Conservation (phyloP, 2,888 invertebrate genomes). For the Timandra comae region DNA sequence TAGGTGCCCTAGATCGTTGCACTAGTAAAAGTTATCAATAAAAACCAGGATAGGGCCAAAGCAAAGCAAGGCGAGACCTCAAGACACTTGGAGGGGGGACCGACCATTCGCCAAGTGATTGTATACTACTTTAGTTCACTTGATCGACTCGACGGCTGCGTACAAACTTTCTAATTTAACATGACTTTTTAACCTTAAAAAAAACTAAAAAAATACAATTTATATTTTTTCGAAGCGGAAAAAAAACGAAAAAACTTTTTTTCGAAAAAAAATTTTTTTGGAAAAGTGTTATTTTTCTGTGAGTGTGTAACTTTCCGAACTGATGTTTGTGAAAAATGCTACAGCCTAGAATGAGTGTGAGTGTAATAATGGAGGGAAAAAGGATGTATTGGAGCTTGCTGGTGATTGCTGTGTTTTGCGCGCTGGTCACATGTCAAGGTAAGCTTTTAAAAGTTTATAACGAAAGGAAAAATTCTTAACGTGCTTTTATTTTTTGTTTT, state of each 20-base stretch:
- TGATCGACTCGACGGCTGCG: too few species aligned
- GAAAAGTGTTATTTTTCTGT: conserved; percentile 21
- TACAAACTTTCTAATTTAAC: conserved; percentile 5
- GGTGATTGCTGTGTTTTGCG: conserved; percentile 36
- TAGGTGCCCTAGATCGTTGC: too few species aligned
- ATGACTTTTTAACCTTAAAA: conserved; percentile 17
- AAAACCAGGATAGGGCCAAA: too few species aligned
- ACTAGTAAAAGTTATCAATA: too few species aligned
- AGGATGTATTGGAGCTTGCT: conserved; percentile 38
- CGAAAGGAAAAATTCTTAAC: not conserved
- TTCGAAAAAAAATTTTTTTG: conserved; percentile 9
- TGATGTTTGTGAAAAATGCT: conserved; percentile 54
- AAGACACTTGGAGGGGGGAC: too few species aligned
- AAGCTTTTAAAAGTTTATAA: conserved; percentile 24
- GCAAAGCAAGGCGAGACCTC: too few species aligned
- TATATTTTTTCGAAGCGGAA: conserved; percentile 12
- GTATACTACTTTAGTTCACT: too few species aligned
- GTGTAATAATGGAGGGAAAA: conserved; percentile 48
- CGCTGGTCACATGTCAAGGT: conserved; percentile 65
- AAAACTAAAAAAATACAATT: conserved; percentile 3
- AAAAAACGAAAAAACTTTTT: conserved; percentile 4
- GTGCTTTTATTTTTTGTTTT: not conserved
- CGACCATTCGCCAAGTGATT: too few species aligned
- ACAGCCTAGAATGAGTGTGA: conserved; percentile 59
- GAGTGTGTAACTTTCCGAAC: conserved; percentile 42